A percentile compares a stretch with the other conserved stretches of the same genome.
These are phyloP conservation scores for Panorpa germanica DNA, from an alignment of 2,888 invertebrate genomes.

Conservation along the genomic window DNA sequence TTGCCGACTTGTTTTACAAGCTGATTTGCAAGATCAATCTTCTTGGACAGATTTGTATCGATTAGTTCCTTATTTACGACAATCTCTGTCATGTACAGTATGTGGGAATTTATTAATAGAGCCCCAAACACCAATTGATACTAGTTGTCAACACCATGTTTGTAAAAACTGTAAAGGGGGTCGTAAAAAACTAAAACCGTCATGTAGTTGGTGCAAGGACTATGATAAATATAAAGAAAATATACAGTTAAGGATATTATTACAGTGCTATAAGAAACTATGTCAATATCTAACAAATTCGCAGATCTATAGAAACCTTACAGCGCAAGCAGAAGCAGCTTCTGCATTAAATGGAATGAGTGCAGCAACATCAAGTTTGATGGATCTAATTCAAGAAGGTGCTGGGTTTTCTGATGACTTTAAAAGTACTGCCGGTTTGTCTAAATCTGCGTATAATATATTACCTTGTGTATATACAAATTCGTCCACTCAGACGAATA, in stretches of 20 bases:
- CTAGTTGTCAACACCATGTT: constrained; percentile 75
- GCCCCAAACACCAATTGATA: constrained; percentile 60
- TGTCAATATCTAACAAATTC: constrained; percentile 68
- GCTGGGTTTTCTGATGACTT: constrained; percentile 59
- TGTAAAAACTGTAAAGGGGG: constrained; percentile 72
- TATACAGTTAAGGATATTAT: constrained; percentile 55
- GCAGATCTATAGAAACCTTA: constrained; percentile 42
- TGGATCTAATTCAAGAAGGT: constrained; percentile 63
- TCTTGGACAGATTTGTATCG: constrained; percentile 68
- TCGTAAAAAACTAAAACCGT: constrained; percentile 66
- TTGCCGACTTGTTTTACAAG: constrained; percentile 58
- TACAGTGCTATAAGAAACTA: constrained; percentile 77
- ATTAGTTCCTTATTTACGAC: constrained; percentile 66
- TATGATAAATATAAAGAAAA: constrained; percentile 69
- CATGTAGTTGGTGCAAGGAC: constrained; percentile 72
- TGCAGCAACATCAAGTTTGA: constrained; percentile 30
- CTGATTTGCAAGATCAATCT: constrained; percentile 48
- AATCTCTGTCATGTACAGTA: constrained; percentile 76
- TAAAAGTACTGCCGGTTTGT: constrained; percentile 49
- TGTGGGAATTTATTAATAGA: constrained; percentile 68
- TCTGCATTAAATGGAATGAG: constrained; percentile 31
- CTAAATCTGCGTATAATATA: constrained; percentile 55
- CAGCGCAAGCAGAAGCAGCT: constrained; percentile 30
- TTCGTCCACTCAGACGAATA: constrained; percentile 32
- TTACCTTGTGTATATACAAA: constrained; percentile 53